Percentiles rank a stretch among this genome's conserved stretches.
Evolutionary conservation across 2,888 invertebrate species (phyloP).

Genomic region (Conchocele bisecta): DNA sequence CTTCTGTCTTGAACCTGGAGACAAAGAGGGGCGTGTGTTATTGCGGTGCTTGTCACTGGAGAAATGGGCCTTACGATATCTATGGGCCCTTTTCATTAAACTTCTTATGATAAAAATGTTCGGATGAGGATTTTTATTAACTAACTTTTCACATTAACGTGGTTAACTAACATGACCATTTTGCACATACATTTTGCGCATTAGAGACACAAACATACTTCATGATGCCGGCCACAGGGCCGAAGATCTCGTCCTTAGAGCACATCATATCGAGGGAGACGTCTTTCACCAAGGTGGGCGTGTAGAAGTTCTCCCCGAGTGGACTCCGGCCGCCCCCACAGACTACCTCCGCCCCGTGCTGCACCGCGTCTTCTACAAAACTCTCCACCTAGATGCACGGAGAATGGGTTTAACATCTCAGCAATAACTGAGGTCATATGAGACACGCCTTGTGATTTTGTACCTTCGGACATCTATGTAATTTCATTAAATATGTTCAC

Average conservation of each 20-base stretch:
- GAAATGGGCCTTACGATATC: too few relatives aligned
- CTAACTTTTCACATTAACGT: not conserved
- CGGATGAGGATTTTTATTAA: too few relatives aligned
- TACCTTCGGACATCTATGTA: too few relatives aligned
- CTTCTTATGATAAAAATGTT: too few relatives aligned
- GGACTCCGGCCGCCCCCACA: conserved; percentile 88
- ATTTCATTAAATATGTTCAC: too few relatives aligned
- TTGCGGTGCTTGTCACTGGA: too few relatives aligned
- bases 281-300: conserved; percentile 93
- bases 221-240: conserved; percentile 93
- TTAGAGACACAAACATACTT: conserved; percentile 83
- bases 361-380: conserved; percentile 93
- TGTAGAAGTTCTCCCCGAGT: conserved; percentile 89
- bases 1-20: conserved; percentile 90
- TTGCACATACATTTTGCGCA: not conserved
- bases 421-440: too few relatives aligned
- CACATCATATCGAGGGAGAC: conserved; percentile 91
- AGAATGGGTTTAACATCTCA: too few relatives aligned
- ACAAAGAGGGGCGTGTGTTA: not conserved
- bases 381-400: conserved; percentile 87
- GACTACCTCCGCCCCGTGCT: conserved; percentile 90
- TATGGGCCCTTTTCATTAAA: too few relatives aligned
- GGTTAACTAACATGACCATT: not conserved
- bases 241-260: conserved; percentile 95
- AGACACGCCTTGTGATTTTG: too few relatives aligned